Conservation (phyloP, 2,797 vertebrate species). For the Malacoraja senta region DNA sequence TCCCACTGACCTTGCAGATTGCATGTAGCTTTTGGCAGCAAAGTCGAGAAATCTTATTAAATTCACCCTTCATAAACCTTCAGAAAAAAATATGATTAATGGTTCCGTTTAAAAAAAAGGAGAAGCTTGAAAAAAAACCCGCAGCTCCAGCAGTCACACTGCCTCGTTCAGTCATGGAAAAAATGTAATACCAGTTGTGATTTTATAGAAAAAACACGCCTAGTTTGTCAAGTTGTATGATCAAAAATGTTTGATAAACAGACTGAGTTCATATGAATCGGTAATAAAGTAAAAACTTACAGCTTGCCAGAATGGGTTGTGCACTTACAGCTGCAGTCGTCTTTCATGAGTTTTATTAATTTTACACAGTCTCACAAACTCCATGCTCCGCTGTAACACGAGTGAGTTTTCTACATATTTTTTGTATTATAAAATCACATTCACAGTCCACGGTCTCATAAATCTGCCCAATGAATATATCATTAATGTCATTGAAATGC, state of each 20-base stretch:
- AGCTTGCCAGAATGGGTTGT: not conserved
- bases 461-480: not conserved
- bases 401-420: constrained; percentile 29
- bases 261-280: constrained; percentile 12
- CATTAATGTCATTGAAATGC: not conserved
- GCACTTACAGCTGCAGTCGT: not conserved
- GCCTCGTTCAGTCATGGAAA: constrained; percentile 30
- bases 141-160: constrained; percentile 16
- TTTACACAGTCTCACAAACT: not conserved
- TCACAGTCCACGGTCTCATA: not conserved
- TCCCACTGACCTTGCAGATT: constrained; percentile 15
- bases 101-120: constrained; percentile 1
- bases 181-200: constrained; percentile 1
- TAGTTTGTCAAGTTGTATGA: constrained; percentile 26
- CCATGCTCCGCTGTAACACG: not conserved
- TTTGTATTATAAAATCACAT: constrained; percentile 27
- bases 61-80: constrained; percentile 20
- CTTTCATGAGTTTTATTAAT: constrained; percentile 6
- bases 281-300: constrained; percentile 21
- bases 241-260: constrained; percentile 27
- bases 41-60: constrained; percentile 35
- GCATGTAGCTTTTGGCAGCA: constrained; percentile 27
- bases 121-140: not conserved
- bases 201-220: not conserved
- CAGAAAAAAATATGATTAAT: constrained; percentile 35